Conservation (phyloP, 2,797 vertebrate genomes). For the Alosa sapidissima region DNA sequence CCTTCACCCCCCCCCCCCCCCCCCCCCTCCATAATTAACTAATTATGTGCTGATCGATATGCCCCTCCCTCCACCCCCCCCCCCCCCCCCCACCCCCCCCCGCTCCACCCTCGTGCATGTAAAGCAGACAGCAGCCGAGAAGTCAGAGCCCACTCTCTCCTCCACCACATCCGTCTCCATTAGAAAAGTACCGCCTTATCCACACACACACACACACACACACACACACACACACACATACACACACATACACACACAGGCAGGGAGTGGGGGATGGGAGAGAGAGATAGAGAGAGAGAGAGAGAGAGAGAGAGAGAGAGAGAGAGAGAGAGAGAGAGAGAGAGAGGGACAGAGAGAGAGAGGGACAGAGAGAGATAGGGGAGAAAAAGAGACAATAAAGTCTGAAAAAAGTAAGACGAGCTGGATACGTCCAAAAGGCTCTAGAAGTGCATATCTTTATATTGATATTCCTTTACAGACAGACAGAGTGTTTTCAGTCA, state of each 20-base stretch:
- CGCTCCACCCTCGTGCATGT: not conserved
- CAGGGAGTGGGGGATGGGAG: too few relatives aligned
- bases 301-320: slow-evolving; percentile 60
- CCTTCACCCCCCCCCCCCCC: slow-evolving; percentile 59
- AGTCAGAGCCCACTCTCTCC: slow-evolving; percentile 73
- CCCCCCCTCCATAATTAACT: slow-evolving; percentile 78
- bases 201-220: slow-evolving; percentile 1
- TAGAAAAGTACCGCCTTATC: slow-evolving; percentile 52
- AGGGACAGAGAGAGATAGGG: not conserved
- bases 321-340: slow-evolving; percentile 42
- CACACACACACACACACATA: not conserved
- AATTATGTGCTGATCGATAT: slow-evolving; percentile 86
- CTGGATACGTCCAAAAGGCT: too few relatives aligned
- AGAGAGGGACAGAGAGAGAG: not conserved
- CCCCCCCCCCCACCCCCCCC: slow-evolving; percentile 71
- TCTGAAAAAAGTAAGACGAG: too few relatives aligned
- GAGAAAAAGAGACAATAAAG: too few relatives aligned
- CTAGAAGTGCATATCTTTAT: too few relatives aligned
- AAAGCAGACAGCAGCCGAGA: slow-evolving; percentile 77
- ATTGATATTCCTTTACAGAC: too few relatives aligned
- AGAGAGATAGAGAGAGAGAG: slow-evolving; percentile 41
- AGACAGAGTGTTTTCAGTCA: too few relatives aligned
- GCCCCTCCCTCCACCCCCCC: slow-evolving; percentile 65
- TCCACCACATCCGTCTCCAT: slow-evolving; percentile 73
- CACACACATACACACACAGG: not conserved